Conservation (phyloP, 92 coral and sea anemone genomes). For the Porites divaricata region DNA sequence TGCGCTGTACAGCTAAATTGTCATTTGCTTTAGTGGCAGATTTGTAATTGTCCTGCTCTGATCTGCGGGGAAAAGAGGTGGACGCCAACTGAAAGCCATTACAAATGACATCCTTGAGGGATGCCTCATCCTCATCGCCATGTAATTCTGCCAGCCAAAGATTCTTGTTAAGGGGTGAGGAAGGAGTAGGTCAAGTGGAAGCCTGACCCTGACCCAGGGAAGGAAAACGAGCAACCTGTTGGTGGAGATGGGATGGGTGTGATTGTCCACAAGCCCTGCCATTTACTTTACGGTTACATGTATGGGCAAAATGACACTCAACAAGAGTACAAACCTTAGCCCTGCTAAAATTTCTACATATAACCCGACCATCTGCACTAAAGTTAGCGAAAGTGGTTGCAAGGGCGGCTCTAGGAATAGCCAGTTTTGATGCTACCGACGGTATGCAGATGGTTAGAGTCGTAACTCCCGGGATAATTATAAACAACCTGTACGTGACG, state of each 20-base stretch:
- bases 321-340: background rate
- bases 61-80: too few relatives aligned
- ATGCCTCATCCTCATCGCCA: slow-evolving; percentile 7
- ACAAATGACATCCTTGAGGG: background rate
- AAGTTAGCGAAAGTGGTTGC: background rate
- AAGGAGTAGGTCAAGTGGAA: background rate
- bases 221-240: too few relatives aligned
- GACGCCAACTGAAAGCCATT: slow-evolving; percentile 6
- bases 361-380: slow-evolving; percentile 5
- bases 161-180: background rate
- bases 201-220: background rate
- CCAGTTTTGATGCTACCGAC: background rate
- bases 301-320: slow-evolving; percentile 20
- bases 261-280: background rate
- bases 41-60: background rate
- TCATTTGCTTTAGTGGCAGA: background rate
- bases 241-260: background rate
- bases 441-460: background rate
- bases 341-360: slow-evolving; percentile 1
- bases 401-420: background rate
- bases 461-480: slow-evolving; percentile 2
- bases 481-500: slow-evolving; percentile 18
- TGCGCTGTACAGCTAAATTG: background rate
- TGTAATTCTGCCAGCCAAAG: slow-evolving; percentile 5
- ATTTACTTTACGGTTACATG: slow-evolving; percentile 15